Evolutionary conservation across 2,113 vertebrate species (phyloP), one percentile per base, ranked within the genome.

Genomic region (Xenopus borealis): DNA sequence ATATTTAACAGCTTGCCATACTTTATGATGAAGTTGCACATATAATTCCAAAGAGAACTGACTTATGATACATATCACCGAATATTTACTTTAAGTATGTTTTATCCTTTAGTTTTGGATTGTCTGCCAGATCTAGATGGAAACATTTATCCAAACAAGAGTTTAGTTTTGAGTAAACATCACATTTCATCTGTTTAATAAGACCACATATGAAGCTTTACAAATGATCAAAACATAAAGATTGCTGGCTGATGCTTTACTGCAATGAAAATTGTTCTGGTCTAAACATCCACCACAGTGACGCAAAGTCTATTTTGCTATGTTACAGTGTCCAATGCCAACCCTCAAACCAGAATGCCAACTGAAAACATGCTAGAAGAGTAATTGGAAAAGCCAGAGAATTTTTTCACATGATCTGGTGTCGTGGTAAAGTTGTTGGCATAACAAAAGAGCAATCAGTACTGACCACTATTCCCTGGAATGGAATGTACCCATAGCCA

Each of bases 201-300:
- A 23, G 73, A 76, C 73, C 73, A 76, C 73, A 76, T 76, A 76
- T 45, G 58, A 69, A 76, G 73, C 73, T 76, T 76, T 76, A 76
- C 58, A 63, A 27, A 69, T 44, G 12, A 63, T 17, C 45, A 62
- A 63, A 69, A 76, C 73, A 76, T 63, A 17, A 44, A 50, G 10
- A 12, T 23, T 45, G 20, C 59, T 55, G 47, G 47, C 46, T 19
- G 8, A 7, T 20, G 20, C 57, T 53, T 69, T 10, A 14, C 16
- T 62, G 62, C 44, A 27, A 30, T 5, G 23, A 27, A 45, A 4
- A 50, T 30, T n/a, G 14, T 23, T 10, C 12, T 30, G 69, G 12
- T 7, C 40, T 50, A 71, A 71, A 71, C 68, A 70, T 59, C 27
- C 52, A 27, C 18, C 12, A 27, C 62, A 50, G 47, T 50, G 47